phyloP scores from a whole-genome alignment of 2,113 vertebrate genomes.

The Hydropotes inermis region DNA sequence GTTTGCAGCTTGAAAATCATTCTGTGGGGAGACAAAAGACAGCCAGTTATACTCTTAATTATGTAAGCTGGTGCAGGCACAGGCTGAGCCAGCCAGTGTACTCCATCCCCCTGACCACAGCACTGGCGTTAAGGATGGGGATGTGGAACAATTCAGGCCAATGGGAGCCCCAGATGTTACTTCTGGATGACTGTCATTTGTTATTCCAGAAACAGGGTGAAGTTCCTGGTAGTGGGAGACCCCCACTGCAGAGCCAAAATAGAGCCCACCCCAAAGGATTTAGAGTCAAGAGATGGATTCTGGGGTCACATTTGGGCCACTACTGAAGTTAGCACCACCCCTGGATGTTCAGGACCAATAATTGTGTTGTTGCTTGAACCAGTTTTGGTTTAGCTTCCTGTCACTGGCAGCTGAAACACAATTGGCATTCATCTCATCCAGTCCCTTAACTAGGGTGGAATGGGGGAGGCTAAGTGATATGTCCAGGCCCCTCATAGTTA shows the following conservation, averaged over 20 bases:
- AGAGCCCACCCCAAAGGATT: background rate
- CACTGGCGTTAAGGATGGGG: background rate
- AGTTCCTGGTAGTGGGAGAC: background rate
- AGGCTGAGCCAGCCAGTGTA: background rate
- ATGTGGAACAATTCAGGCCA: background rate
- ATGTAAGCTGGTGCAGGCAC: background rate
- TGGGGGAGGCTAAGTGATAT: background rate
- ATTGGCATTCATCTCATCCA: background rate
- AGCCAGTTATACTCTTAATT: background rate
- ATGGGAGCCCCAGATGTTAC: background rate
- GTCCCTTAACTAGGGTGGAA: background rate
- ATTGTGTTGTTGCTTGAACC: background rate
- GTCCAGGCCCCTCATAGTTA: background rate
- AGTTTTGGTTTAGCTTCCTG: background rate
- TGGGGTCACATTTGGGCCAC: background rate
- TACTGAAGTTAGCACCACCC: background rate
- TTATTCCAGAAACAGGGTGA: background rate
- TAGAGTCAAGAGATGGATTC: background rate
- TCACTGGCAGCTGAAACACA: background rate
- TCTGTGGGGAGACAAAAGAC: constrained; percentile 36
- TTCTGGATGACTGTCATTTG: background rate
- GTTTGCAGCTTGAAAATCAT: constrained; percentile 6
- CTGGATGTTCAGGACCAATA: background rate
- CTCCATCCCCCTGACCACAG: background rate
- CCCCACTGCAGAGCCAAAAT: background rate